A percentile compares a stretch with the other conserved stretches of the same genome.
These are phyloP conservation scores for Sesia bembeciformis DNA, from an alignment of 2,888 invertebrate genomes.

Conservation along the genomic window DNA sequence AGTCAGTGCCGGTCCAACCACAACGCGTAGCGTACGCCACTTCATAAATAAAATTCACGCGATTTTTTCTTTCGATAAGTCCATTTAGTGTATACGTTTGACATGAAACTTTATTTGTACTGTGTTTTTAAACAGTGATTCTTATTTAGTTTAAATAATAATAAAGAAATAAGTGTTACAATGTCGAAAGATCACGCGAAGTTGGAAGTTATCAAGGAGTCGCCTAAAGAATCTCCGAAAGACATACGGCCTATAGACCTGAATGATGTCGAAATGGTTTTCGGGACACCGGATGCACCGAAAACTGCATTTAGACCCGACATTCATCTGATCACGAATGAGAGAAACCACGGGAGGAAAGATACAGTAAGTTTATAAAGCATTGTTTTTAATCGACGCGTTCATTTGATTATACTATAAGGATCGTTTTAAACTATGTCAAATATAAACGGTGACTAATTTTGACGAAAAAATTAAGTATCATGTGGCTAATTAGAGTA, in stretches of 20 bases:
- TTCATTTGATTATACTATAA: no score
- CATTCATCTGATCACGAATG: conserved; percentile 24
- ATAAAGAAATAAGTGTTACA: not conserved
- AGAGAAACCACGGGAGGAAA: conserved; percentile 16
- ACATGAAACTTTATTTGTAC: not conserved
- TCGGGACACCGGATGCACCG: conserved; percentile 33
- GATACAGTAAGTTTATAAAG: conserved; percentile 16
- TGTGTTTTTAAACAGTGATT: not conserved
- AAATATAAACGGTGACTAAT: no score
- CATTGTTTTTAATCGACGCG: no score
- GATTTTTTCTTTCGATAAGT: no score
- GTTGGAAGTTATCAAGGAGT: conserved; percentile 24
- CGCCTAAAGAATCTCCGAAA: conserved; percentile 16
- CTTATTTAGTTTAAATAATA: not conserved
- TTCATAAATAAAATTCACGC: not conserved
- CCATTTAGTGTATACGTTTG: not conserved
- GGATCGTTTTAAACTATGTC: no score
- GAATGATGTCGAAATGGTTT: conserved; percentile 43
- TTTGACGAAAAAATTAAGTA: no score
- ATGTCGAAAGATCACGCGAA: conserved; percentile 18
- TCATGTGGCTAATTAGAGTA: no score
- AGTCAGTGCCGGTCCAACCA: not conserved
- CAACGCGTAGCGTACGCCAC: not conserved
- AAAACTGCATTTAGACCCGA: conserved; percentile 18
- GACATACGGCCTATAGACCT: conserved; percentile 21